Conservation (phyloP, 2,888 invertebrate genomes). For the Chrysolina oricalcia region DNA sequence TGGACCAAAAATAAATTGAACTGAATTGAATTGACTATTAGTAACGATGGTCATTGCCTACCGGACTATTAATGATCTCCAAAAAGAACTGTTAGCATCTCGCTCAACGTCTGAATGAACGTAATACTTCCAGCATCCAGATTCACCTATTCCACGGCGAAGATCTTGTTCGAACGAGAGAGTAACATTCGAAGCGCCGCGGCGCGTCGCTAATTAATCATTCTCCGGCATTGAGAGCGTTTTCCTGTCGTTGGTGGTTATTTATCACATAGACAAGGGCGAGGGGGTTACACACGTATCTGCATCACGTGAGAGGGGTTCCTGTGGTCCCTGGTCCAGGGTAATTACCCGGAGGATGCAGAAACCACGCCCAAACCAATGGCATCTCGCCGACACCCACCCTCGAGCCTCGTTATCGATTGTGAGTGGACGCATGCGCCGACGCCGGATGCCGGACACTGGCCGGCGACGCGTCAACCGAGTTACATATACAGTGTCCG, state of each 20-base stretch:
- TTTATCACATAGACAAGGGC: slow-evolving; percentile 67
- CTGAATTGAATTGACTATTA: too few relatives aligned
- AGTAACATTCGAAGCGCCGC: background rate
- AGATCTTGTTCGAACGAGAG: slow-evolving; percentile 18
- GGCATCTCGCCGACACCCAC: slow-evolving; percentile 61
- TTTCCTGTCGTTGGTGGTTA: slow-evolving; percentile 71
- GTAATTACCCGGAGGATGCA: slow-evolving; percentile 71
- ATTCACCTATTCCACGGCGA: slow-evolving; percentile 24
- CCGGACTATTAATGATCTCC: too few relatives aligned
- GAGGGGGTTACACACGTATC: slow-evolving; percentile 57
- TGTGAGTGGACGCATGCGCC: background rate
- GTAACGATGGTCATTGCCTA: too few relatives aligned
- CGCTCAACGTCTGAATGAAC: too few relatives aligned
- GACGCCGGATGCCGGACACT: background rate
- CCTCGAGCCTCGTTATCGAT: slow-evolving; percentile 63
- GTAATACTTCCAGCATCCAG: background rate
- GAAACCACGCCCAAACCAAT: slow-evolving; percentile 71
- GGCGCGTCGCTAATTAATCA: slow-evolving; percentile 69
- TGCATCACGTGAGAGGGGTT: slow-evolving; percentile 62
- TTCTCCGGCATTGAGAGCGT: slow-evolving; percentile 72
- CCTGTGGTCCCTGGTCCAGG: slow-evolving; percentile 70
- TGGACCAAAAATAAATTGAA: too few relatives aligned
- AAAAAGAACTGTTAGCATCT: too few relatives aligned
- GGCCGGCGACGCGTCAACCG: background rate
- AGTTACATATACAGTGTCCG: too few relatives aligned